Percentiles rank a stretch among this genome's conserved stretches.
These are phyloP conservation scores for Fundulus diaphanus DNA, from an alignment of 2,797 vertebrate species.

Conservation along the genomic window DNA sequence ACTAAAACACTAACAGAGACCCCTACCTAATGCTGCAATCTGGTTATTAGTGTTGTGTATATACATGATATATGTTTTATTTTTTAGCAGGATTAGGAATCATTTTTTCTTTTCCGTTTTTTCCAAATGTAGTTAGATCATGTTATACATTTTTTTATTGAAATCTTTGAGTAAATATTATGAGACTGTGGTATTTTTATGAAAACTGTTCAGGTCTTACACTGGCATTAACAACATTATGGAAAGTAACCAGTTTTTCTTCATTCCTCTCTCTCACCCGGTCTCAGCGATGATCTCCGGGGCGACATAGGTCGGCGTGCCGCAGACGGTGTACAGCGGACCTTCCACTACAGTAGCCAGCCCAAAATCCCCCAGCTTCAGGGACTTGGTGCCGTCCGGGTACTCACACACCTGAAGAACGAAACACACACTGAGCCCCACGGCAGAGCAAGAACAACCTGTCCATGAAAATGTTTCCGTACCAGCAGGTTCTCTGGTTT, in stretches of 20 bases:
- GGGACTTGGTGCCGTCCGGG: conserved; percentile 92
- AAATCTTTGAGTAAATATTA: too few species aligned
- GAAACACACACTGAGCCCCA: not conserved
- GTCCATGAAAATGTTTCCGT: not conserved
- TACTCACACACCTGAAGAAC: conserved; percentile 82
- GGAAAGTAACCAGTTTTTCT: too few species aligned
- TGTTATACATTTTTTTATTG: too few species aligned
- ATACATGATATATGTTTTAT: too few species aligned
- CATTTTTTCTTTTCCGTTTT: not conserved
- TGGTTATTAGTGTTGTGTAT: too few species aligned
- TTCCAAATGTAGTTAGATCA: not conserved
- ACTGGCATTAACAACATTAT: too few species aligned
- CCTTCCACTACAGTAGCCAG: conserved; percentile 95
- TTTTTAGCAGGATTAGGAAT: not conserved
- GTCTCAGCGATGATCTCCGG: conserved; percentile 98
- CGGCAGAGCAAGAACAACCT: too few species aligned
- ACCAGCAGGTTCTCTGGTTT: conserved; percentile 99
- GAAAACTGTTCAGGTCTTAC: too few species aligned
- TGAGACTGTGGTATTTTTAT: too few species aligned
- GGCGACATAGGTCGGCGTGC: conserved; percentile 96
- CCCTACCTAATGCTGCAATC: too few species aligned
- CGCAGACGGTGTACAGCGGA: conserved; percentile 93
- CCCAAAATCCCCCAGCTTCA: conserved; percentile 97
- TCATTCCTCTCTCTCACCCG: conserved; percentile 81
- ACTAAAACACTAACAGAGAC: too few species aligned